Conservation (phyloP, 2,888 invertebrate genomes). For the Cremastinae sp. region DNA sequence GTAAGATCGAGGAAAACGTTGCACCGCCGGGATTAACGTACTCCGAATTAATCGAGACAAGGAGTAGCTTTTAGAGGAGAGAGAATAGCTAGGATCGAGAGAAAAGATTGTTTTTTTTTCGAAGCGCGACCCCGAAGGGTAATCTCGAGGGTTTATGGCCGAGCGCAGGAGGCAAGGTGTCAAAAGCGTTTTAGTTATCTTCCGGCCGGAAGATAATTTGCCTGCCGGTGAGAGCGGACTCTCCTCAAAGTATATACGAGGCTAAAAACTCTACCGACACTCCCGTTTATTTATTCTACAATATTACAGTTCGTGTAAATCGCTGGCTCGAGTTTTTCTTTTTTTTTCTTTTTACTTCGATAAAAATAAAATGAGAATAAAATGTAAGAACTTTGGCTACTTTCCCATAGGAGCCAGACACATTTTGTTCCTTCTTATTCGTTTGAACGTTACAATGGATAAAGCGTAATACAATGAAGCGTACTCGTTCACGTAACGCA, state of each 20-base stretch:
- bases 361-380: neutral
- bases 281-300: constrained; percentile 30
- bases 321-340: constrained; percentile 18
- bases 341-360: constrained; percentile 24
- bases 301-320: constrained; percentile 31
- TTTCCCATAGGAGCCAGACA: constrained; percentile 37
- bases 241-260: constrained; percentile 14
- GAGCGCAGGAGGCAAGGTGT: constrained; percentile 66
- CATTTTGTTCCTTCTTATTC: neutral
- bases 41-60: too few species aligned
- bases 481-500: constrained; percentile 20
- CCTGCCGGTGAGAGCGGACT: constrained; percentile 25
- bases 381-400: constrained; percentile 36
- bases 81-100: constrained; percentile 16
- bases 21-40: too few species aligned
- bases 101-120: neutral
- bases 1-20: neutral
- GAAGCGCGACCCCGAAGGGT: constrained; percentile 41
- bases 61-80: neutral
- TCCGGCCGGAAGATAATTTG: constrained; percentile 64
- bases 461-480: constrained; percentile 28
- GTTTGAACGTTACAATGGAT: neutral
- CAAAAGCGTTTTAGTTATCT: constrained; percentile 74
- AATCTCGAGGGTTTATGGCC: constrained; percentile 71
- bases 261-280: constrained; percentile 10